Conservation (phyloP, 2,888 invertebrate species). For the Empis stercorea region DNA sequence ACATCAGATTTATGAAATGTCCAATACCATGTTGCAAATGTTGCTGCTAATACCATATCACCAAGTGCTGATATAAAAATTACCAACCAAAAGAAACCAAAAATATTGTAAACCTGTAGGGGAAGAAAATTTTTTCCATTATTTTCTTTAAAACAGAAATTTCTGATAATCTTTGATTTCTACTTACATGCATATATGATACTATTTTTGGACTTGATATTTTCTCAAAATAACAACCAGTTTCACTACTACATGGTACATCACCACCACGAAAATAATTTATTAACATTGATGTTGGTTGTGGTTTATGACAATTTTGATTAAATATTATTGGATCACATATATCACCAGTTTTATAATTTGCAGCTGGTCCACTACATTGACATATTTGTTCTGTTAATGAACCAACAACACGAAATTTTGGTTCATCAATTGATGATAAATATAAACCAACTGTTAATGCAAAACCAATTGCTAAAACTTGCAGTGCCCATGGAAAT, state of each 20-base stretch:
- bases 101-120: constrained; percentile 46
- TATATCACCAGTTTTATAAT: constrained; percentile 39
- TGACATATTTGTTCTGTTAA: constrained; percentile 37
- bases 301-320: constrained; percentile 34
- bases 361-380: constrained; percentile 33
- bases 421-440: constrained; percentile 51
- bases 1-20: constrained; percentile 69
- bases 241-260: constrained; percentile 31
- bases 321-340: constrained; percentile 47
- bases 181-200: constrained; percentile 37
- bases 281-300: constrained; percentile 5
- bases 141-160: too few species aligned
- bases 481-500: constrained; percentile 74
- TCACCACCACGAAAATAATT: constrained; percentile 14
- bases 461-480: constrained; percentile 58
- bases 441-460: constrained; percentile 57
- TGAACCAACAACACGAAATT: constrained; percentile 45
- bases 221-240: constrained; percentile 50
- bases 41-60: constrained; percentile 82
- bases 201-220: constrained; percentile 42
- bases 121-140: too few species aligned
- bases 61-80: constrained; percentile 82
- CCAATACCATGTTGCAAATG: constrained; percentile 91
- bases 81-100: constrained; percentile 80
- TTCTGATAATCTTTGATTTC: neutral